Evolutionary conservation across 2,113 vertebrate genomes (phyloP), one percentile per base, ranked within the genome.

Genomic region (Buteo buteo): DNA sequence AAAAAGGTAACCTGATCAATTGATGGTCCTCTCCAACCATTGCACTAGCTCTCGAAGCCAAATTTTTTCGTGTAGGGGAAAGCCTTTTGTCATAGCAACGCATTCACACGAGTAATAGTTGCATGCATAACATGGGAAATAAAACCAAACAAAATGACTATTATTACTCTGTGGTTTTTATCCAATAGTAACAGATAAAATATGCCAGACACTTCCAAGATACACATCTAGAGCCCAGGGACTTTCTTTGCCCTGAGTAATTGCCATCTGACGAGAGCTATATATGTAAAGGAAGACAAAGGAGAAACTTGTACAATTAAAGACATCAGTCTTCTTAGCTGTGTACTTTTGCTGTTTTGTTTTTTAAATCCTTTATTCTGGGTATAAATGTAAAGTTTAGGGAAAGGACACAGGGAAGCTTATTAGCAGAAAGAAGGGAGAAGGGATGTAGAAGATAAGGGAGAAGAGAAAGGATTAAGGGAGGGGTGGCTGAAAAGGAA

Each of bases 251-350:
- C 11, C 40, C 77, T 82, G 91, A 94, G n/a, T 74, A 85, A 89
- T 45, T 94, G 72, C 52, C 59, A 26, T 86, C n/a, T 82, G 85
- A 92, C 72, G 32, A 69, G 32, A 95, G 31, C 55, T 90, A 12
- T 36, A 36, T 65, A 38, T 69, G 88, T 87, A 77, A 93, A 72
- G 80, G 54, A 85, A 90, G 77, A 82, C 47, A 85, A 80, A 95
- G n/a, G 36, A 80, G 79, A 82, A 93, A 89, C 54, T 92, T 82
- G 38, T 69, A 80, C 83, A 91, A 90, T 91, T 88, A 94, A 95
- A 82, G 45, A 32, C n/a, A 85, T 87, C 2, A 81, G 82, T 94
- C 93, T 91, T 94, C 80, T 82, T 72, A 82, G 61, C 36, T 85
- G 12, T 12, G 22, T 22, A 29, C 49, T 83, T 83, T 19, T n/a